Conservation (phyloP, 2,113 vertebrate genomes). For the Eudyptes chrysolophus region DNA sequence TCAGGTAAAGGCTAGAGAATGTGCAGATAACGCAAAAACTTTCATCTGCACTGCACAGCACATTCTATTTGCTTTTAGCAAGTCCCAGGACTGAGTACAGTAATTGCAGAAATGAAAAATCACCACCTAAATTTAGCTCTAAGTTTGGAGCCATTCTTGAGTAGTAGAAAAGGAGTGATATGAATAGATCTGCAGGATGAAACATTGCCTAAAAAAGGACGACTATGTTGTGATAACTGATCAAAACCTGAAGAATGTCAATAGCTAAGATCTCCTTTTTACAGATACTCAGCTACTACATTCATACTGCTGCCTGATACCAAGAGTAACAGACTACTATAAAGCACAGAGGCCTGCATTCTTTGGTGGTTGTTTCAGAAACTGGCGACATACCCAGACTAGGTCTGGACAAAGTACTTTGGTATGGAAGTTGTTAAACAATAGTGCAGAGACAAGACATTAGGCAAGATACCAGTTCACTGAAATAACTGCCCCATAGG, state of each 20-base stretch:
- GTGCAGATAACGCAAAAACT: neutral
- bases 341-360: neutral
- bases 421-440: neutral
- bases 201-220: neutral
- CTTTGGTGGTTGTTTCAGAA: neutral
- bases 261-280: neutral
- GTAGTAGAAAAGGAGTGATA: neutral
- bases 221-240: neutral
- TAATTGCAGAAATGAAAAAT: conserved; percentile 49
- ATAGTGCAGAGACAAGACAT: conserved; percentile 3
- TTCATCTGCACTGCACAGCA: neutral
- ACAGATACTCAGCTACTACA: neutral
- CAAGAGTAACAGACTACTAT: neutral
- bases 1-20: neutral
- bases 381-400: neutral
- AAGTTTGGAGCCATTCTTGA: neutral
- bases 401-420: neutral
- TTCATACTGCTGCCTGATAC: neutral
- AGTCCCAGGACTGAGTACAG: neutral
- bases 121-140: neutral
- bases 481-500: neutral
- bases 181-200: neutral
- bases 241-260: neutral
- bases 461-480: neutral
- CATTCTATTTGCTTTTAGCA: neutral